Evolutionary conservation across 2,113 vertebrate species (phyloP).

Genomic region (Equus quagga): DNA sequence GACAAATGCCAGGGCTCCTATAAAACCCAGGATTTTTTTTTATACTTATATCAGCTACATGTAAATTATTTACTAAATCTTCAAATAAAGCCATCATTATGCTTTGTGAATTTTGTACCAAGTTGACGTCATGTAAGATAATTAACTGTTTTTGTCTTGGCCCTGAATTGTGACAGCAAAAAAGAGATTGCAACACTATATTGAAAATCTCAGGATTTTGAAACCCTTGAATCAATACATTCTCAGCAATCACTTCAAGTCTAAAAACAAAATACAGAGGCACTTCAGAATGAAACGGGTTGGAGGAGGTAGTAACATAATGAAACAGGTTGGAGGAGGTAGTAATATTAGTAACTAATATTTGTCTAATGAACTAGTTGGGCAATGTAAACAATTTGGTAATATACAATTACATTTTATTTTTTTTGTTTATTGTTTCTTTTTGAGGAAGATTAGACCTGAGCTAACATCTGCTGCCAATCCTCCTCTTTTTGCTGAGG

Average conservation of each 20-base stretch:
- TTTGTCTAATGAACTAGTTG: neutral
- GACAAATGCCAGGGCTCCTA: neutral
- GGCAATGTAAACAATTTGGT: slow-evolving; percentile 1
- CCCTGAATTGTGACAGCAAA: neutral
- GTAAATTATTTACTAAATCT: neutral
- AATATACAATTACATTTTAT: neutral
- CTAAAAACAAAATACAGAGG: slow-evolving; percentile 9
- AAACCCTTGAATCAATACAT: neutral
- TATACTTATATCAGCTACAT: neutral
- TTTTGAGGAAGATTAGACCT: no score
- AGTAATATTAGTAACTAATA: neutral
- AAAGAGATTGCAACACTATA: neutral
- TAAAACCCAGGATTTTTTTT: neutral
- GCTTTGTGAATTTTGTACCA: neutral
- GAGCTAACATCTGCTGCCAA: no score
- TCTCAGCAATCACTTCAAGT: slow-evolving; percentile 7
- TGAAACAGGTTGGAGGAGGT: neutral
- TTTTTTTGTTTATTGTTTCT: no score
- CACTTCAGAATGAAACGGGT: neutral
- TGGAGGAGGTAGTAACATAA: neutral
- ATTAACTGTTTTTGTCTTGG: neutral
- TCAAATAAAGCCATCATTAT: neutral
- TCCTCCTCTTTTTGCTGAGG: no score
- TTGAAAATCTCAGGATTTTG: neutral
- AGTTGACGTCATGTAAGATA: neutral